phyloP scores from a whole-genome alignment of 2,797 vertebrate genomes.

The Serranus cabrilla region DNA sequence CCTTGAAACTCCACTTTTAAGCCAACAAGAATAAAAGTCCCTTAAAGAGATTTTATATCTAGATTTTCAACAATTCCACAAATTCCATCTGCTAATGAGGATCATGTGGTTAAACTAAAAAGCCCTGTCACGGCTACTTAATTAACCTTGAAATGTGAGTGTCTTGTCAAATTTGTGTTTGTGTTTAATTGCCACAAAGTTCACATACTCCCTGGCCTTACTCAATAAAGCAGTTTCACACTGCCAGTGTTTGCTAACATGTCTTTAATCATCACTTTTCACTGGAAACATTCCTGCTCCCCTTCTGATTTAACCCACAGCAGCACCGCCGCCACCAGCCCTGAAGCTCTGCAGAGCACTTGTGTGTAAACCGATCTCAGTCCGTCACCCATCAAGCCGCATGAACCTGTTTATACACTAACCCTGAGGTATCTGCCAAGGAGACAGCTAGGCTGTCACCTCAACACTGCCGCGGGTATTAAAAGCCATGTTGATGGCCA shows the following conservation, averaged over 20 bases:
- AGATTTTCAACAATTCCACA: neutral
- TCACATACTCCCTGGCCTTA: neutral
- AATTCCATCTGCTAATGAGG: neutral
- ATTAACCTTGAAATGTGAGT: rapidly evolving
- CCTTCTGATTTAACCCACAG: slow-evolving; percentile 49
- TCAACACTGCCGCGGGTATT: slow-evolving; percentile 80
- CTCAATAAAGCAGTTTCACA: slow-evolving; percentile 30
- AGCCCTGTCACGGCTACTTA: neutral
- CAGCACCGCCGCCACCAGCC: slow-evolving; percentile 37
- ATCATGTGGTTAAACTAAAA: neutral
- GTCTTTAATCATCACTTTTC: slow-evolving; percentile 54
- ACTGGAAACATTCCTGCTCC: slow-evolving; percentile 44
- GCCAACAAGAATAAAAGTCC: neutral
- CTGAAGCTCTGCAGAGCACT: slow-evolving; percentile 45
- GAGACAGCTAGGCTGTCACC: slow-evolving; percentile 84
- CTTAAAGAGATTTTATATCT: neutral
- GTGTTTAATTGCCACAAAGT: slow-evolving; percentile 17
- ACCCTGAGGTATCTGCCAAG: slow-evolving; percentile 79
- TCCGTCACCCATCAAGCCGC: slow-evolving; percentile 60
- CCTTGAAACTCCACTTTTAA: neutral
- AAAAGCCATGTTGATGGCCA: slow-evolving; percentile 83
- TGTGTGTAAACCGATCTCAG: slow-evolving; percentile 78
- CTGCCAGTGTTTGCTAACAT: slow-evolving; percentile 20
- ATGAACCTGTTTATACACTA: slow-evolving; percentile 78
- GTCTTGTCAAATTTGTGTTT: neutral